These are phyloP conservation scores for Spheniscus mendiculus DNA, from an alignment of 2,113 vertebrate species.

Conservation along the genomic window DNA sequence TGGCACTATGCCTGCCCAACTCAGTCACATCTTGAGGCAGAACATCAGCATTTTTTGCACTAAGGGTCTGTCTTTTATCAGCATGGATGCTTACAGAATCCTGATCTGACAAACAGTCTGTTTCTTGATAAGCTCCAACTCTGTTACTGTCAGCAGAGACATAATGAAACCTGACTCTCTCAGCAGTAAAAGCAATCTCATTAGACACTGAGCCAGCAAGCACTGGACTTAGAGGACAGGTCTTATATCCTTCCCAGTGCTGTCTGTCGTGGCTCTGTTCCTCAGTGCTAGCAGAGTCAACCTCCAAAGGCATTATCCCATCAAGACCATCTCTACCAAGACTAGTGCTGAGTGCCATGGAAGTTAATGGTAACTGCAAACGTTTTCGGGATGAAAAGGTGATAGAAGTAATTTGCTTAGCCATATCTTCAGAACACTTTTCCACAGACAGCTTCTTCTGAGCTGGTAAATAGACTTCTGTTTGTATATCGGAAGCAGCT, in stretches of 20 bases:
- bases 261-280: neutral
- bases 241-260: neutral
- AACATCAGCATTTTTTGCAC: neutral
- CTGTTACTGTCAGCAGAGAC: neutral
- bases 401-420: slow-evolving; percentile 71
- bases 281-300: neutral
- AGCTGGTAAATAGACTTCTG: neutral
- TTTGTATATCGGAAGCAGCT: neutral
- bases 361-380: slow-evolving; percentile 35
- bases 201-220: neutral
- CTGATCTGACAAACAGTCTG: neutral
- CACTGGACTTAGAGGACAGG: neutral
- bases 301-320: neutral
- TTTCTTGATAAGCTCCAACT: neutral
- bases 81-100: neutral
- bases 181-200: neutral
- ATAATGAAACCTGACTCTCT: neutral
- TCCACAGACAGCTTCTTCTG: neutral
- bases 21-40: neutral
- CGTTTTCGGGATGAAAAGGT: slow-evolving; percentile 72
- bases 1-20: neutral
- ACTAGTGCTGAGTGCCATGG: neutral
- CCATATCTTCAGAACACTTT: neutral
- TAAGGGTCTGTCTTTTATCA: neutral
- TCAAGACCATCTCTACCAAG: slow-evolving; percentile 19